Evolutionary conservation across 2,888 invertebrate genomes (phyloP), one percentile per base, ranked within the genome.

Genomic region (Agrilus biguttatus): DNA sequence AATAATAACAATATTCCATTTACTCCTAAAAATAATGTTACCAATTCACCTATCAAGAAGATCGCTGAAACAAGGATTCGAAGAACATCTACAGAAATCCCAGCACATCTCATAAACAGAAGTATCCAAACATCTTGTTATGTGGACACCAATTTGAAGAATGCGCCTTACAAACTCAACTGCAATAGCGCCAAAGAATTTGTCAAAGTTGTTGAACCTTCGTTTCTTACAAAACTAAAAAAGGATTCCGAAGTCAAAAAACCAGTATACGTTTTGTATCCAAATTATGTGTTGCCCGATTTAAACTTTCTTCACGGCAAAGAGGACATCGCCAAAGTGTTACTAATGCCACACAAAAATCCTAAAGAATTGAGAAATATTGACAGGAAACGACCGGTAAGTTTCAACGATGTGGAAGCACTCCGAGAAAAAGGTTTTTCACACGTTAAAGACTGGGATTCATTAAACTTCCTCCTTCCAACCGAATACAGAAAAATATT

Each of bases 381-480:
- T 12, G 50, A 49, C 59, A 43, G 72, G 66, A 60, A 74, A 54
- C 67, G 81, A 48, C 87, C 87, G 1, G 81, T 85, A 58, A 86
- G 85, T 37, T 84, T 79, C 58, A 83, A 80, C 55, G 89, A 91
- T 58, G 74, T 88, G 40, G 90, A 90, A 65, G 74, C 80, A 47
- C 65, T 91, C 34, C 80, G 81, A 59, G 81, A 81, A 58, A 80
- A 83, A 63, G 86, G 87, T 42, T 79, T 88, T 49, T 75, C 78
- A 36, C 91, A 92, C 60, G 82, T 95, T 8, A 78, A 81, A 60
- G 95, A 95, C 64, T 95, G 93, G 93, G 88, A 90, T 56, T 92
- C 91, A 0, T 69, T 95, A 41, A 88, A 86, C 54, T 83, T 92
- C 51, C 72, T 95, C 39, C 67, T 95, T 48, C 95, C 95, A 4